Evolutionary conservation across 2,888 invertebrate genomes (phyloP), one percentile per base, ranked within the genome.

Genomic region (Siphlonurus alternatus): DNA sequence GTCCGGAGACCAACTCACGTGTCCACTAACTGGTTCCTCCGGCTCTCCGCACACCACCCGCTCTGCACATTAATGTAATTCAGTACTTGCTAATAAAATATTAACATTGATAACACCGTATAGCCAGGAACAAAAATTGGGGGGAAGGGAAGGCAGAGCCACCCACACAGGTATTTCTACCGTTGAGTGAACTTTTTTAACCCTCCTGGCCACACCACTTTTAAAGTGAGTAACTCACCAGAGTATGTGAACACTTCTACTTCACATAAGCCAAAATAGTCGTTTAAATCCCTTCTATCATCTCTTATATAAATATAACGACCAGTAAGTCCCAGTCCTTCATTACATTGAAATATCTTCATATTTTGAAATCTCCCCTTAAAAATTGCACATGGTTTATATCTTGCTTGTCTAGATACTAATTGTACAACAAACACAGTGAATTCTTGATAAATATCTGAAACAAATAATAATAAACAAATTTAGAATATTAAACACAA

Each of bases 211-310:
- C n/a, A n/a, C n/a, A n/a, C n/a, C n/a, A 38, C 15, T 38, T 38
- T 10, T 38, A 10, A 38, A 10, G 15, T 38, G 5, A 38, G 5
- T 38, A 38, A 38, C 69, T 67, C 62, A 73, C 73, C 73, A 70
- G 70, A 69, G 60, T 69, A 68, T 2, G 69, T 70, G 63, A 72
- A 73, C 3, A 73, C 71, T 65, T 74, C 71, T 2, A 74, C 72
- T 67, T 74, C 73, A 65, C 74, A 74, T 2, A 74, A 68, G 3
- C 72, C 72, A 67, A 74, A 72, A 65, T 72, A 72, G 38, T 73
- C 72, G 38, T 69, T 67, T 5, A 38, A 15, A 20, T 70, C 69
- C 18, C 68, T 67, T 2, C 72, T 64, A 63, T 72, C 72, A 66
- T 74, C 74, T 24, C 72, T 67, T 25, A 74, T 71, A 66, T 72